Conservation (phyloP, 1,140 invertebrate species). For the Scaptomyza montana region DNA sequence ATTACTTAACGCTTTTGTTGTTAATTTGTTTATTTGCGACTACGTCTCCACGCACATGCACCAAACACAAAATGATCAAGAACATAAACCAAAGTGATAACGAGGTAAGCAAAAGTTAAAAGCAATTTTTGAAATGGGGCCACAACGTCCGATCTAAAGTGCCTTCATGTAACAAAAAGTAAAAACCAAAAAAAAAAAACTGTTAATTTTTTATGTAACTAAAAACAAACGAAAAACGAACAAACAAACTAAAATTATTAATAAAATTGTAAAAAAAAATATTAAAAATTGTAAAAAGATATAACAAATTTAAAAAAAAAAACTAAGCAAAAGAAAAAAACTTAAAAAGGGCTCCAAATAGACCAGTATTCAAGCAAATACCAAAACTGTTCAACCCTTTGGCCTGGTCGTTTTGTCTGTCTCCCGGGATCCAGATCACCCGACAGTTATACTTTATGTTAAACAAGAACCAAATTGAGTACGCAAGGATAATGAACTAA, state of each 20-base stretch:
- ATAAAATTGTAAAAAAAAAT: conserved; percentile 85
- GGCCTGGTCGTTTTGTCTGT: conserved; percentile 85
- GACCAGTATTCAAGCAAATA: conserved; percentile 84
- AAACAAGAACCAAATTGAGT: conserved; percentile 1
- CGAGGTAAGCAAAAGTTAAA: conserved; percentile 77
- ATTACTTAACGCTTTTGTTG: conserved; percentile 71
- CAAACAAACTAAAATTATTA: conserved; percentile 80
- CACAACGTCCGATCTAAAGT: conserved; percentile 95
- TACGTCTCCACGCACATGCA: conserved; percentile 72
- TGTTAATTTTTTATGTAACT: conserved; percentile 93
- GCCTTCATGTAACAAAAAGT: conserved; percentile 91
- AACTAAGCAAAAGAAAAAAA: conserved; percentile 53
- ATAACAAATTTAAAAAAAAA: conserved; percentile 72
- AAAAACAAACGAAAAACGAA: conserved; percentile 84
- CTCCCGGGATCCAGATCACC: conserved; percentile 6
- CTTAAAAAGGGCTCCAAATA: conserved; percentile 89
- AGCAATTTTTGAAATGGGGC: conserved; percentile 85
- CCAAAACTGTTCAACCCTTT: conserved; percentile 57
- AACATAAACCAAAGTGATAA: conserved; percentile 77
- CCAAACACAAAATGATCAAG: conserved; percentile 43
- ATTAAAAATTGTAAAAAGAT: conserved; percentile 75
- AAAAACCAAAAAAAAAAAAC: conserved; percentile 85
- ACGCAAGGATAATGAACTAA: conserved; percentile 7
- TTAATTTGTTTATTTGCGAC: conserved; percentile 77
- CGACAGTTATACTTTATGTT: conserved; percentile 64